Evolutionary conservation across 2,888 invertebrate species (phyloP), one percentile per base, ranked within the genome.

Genomic region (Standfussiana lucernea): DNA sequence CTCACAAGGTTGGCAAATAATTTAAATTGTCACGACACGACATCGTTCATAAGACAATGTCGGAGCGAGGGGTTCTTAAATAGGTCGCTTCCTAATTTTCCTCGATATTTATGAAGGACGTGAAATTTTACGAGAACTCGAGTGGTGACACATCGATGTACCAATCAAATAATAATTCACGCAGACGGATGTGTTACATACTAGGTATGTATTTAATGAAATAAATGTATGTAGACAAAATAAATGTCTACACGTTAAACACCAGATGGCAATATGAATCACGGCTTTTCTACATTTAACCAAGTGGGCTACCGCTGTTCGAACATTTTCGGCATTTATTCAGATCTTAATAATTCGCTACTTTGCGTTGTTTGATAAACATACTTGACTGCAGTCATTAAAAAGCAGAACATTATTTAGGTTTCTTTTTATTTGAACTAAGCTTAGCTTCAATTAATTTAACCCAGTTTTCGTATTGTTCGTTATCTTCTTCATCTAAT

Each of bases 391-490:
- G 50, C 11, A 86, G n/a, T 79, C 37, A 68, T 79, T 56, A 83
- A 64, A 69, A 65, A 35, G 24, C 69, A 42, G 18, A 18, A 21
- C 1, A 70, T 87, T 84, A 88, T 77, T 87, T 85, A 10, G 80
- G 28, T 89, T 90, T 91, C 72, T 92, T 93, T 91, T 93, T 95
- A 90, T 91, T 93, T 53, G 90, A 83, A 72, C 89, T 90, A 81
- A 96, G 91, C 81, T 94, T 95, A 59, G 91, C 93, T 92, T 96
- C 96, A 87, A 96, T 91, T 86, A 95, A 91, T 88, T 95, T 91
- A 40, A 96, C 92, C 96, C 96, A 96, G 75, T 91, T 91, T 88
- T 96, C 95, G 88, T 92, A 96, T 74, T 95, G 94, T 75, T 90
- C 88, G 87, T 96, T 96, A 85, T 96, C 95, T 88, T 95, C 94